phyloP scores from a whole-genome alignment of 2,797 vertebrate genomes.

The Pelochelys cantorii region DNA sequence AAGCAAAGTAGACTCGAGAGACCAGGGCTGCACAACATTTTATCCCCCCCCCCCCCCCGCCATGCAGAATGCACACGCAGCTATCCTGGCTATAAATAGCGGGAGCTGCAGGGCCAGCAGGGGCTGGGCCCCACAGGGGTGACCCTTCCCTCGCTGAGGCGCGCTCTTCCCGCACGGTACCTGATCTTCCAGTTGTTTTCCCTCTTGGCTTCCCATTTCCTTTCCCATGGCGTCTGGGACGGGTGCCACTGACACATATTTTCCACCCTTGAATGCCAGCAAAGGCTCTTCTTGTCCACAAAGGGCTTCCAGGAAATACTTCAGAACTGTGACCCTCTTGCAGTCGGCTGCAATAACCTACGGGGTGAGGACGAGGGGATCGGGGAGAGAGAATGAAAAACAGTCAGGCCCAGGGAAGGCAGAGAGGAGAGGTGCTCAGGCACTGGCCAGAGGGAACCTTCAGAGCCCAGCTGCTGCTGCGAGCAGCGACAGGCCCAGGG shows the following conservation, averaged over 20 bases:
- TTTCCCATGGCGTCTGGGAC: slow-evolving; percentile 99
- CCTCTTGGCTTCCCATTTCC: slow-evolving; percentile 96
- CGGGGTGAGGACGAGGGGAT: slow-evolving; percentile 75
- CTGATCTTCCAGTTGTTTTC: slow-evolving; percentile 99
- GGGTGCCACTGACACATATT: slow-evolving; percentile 95
- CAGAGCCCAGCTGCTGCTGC: background rate
- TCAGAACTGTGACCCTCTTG: slow-evolving; percentile 94
- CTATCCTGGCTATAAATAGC: slow-evolving; percentile 78
- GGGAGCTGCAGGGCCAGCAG: slow-evolving; percentile 73
- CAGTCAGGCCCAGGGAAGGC: slow-evolving; percentile 73
- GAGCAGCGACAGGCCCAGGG: background rate
- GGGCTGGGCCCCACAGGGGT: slow-evolving; percentile 69
- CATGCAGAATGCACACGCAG: slow-evolving; percentile 68
- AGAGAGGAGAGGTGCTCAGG: background rate
- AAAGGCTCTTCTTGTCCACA: slow-evolving; percentile 96
- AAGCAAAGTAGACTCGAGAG: slow-evolving; percentile 73
- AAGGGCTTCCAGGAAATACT: slow-evolving; percentile 96
- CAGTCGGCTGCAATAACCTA: slow-evolving; percentile 91
- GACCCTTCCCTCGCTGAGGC: slow-evolving; percentile 75
- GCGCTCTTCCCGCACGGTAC: slow-evolving; percentile 85
- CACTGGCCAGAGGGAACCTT: background rate
- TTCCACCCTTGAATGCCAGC: slow-evolving; percentile 98
- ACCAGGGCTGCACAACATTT: slow-evolving; percentile 62
- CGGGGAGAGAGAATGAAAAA: slow-evolving; percentile 80
- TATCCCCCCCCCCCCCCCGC: background rate